Evolutionary conservation across 2,113 vertebrate genomes (phyloP), one percentile per base, ranked within the genome.

Genomic region (Zosterops japonicus): DNA sequence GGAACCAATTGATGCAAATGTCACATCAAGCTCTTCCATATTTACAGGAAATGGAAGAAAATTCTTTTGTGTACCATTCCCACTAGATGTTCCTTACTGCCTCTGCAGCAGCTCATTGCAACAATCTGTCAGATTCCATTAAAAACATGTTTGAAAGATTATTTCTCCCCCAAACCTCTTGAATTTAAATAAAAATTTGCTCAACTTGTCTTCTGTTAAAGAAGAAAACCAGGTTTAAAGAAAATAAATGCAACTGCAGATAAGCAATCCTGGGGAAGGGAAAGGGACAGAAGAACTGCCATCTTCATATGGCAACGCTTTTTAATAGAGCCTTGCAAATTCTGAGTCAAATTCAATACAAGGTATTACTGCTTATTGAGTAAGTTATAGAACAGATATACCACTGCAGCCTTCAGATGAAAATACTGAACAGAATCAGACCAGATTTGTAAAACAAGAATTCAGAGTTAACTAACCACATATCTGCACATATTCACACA

Each of bases 401-500:
- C 6, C 33, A 79, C 39, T 47, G 44, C 36, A 68, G 29, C 35
- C 53, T 72, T 67, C 56, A 60, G 44, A 87, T 75, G 12, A 79
- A 88, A 89, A 42, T 24, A 84, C 14, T 47, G 27, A 46, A 86
- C 16, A 70, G 78, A 80, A 75, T 2, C 2, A 85, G 24, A 60
- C 6, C 46, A 78, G 39, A 75, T 83, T 44, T 90, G 19, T 60
- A 36, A 41, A 80, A 33, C 20, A 83, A 71, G 24, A 8, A 75
- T 64, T 77, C 52, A 52, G 13, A 50, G 5, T 25, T 76, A 63
- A 69, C 6, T 56, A 71, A 52, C 5, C 65, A 52, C 1, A 0
- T 31, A 60, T 8, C 27, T 4, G 5, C 42, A n/a, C 0, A 0
- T 33, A 39, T 46, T 46, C 0, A 0, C 47, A 83, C 35, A 28